Evolutionary conservation across 2,113 vertebrate genomes (phyloP).

Genomic region (Pogona vitticeps): DNA sequence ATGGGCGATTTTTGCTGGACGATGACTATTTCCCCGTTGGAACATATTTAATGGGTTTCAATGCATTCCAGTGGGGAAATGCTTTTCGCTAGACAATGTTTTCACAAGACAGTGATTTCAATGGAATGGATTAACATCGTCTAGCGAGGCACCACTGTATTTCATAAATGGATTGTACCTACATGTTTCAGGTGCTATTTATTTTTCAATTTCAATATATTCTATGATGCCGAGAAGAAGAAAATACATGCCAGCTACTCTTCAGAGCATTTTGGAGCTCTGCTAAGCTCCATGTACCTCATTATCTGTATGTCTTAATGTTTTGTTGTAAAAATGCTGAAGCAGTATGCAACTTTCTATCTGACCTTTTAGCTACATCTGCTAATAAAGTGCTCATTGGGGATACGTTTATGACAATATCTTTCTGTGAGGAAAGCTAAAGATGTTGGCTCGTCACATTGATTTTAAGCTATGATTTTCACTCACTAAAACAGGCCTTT

Average conservation of each 20-base stretch:
- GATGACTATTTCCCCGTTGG: no score
- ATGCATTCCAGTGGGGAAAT: no score
- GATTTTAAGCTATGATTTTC: slow-evolving; percentile 25
- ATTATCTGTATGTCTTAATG: slow-evolving; percentile 21
- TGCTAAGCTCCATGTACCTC: slow-evolving; percentile 2
- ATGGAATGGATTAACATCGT: no score
- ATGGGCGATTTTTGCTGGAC: no score
- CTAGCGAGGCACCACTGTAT: neutral
- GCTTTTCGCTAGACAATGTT: no score
- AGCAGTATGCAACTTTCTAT: slow-evolving; percentile 39
- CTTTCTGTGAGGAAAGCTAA: slow-evolving; percentile 31
- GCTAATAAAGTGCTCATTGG: slow-evolving; percentile 42
- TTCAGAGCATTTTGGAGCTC: neutral
- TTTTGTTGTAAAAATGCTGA: slow-evolving; percentile 42
- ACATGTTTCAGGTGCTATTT: neutral
- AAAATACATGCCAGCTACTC: slow-evolving; percentile 9
- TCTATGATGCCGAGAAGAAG: neutral
- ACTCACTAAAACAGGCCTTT: slow-evolving; percentile 10
- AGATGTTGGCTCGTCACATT: slow-evolving; percentile 33
- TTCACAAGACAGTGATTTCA: no score
- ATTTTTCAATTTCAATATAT: neutral
- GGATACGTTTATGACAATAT: slow-evolving; percentile 42
- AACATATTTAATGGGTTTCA: no score
- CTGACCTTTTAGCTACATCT: slow-evolving; percentile 45
- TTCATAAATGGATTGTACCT: neutral